phyloP scores from a whole-genome alignment of 1,140 invertebrate species.

The Drosophila trapezifrons region DNA sequence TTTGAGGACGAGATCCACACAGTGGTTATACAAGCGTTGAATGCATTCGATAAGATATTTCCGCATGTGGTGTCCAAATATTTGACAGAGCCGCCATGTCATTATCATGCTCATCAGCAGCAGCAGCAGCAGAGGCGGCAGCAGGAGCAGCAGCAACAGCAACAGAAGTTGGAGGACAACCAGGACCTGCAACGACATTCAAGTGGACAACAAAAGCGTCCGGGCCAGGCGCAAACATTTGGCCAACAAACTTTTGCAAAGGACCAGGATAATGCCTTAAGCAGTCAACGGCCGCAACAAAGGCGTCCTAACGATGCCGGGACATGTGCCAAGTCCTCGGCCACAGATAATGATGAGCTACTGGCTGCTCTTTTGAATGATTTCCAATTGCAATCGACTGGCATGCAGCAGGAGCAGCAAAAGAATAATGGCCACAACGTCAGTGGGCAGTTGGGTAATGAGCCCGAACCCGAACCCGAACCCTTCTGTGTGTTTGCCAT shows the following conservation, averaged over 20 bases:
- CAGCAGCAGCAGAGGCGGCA: conserved; percentile 55
- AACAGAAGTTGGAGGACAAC: conserved; percentile 31
- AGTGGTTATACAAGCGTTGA: conserved; percentile 84
- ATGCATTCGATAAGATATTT: conserved; percentile 84
- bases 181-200: conserved; percentile 57
- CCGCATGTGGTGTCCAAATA: conserved; percentile 83
- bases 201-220: conserved; percentile 78
- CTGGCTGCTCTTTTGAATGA: conserved; percentile 84
- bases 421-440: conserved; percentile 24
- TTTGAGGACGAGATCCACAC: conserved; percentile 86
- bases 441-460: conserved; percentile 55
- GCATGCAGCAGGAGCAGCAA: conserved; percentile 46
- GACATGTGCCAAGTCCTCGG: conserved; percentile 70
- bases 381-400: conserved; percentile 84
- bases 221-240: conserved; percentile 74
- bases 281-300: conserved; percentile 77
- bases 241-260: conserved; percentile 79
- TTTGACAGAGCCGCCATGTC: conserved; percentile 83
- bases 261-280: conserved; percentile 81
- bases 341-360: conserved; percentile 84
- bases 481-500: conserved; percentile 75
- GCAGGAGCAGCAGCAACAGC: conserved; percentile 15
- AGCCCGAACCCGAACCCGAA: conserved; percentile 54
- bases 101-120: conserved; percentile 81
- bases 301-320: conserved; percentile 75